Percentiles rank a stretch among this genome's conserved stretches.
phyloP scores from a whole-genome alignment of 2,888 invertebrate species.

The Temnothorax unifasciatus region DNA sequence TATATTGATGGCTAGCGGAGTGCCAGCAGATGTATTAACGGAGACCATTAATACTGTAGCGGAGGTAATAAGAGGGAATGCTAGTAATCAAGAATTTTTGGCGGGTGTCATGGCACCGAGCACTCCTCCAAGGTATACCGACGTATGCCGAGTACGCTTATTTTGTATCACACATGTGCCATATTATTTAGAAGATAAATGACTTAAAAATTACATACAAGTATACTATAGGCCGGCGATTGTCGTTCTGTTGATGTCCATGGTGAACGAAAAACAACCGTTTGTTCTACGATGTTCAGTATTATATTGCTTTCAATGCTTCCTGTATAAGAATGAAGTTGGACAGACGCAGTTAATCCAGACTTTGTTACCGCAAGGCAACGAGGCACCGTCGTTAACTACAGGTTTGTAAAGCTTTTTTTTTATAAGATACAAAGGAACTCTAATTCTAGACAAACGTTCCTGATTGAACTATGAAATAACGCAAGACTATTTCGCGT shows the following conservation, averaged over 20 bases:
- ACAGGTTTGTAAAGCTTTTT: constrained; percentile 83
- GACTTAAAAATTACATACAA: constrained; percentile 25
- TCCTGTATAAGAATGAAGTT: constrained; percentile 96
- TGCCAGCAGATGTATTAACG: constrained; percentile 98
- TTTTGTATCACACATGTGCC: not conserved
- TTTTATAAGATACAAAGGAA: constrained; percentile 1
- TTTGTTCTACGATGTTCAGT: constrained; percentile 96
- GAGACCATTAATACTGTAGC: constrained; percentile 98
- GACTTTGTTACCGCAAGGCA: constrained; percentile 95
- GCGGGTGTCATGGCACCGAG: constrained; percentile 96
- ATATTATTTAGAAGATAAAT: not conserved
- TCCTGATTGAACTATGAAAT: not conserved
- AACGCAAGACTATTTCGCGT: not conserved
- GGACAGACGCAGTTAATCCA: constrained; percentile 96
- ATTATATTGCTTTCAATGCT: constrained; percentile 98
- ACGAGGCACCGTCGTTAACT: constrained; percentile 91
- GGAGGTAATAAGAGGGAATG: constrained; percentile 96
- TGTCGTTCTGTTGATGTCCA: constrained; percentile 98
- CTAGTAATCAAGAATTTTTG: constrained; percentile 96
- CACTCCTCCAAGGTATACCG: constrained; percentile 91
- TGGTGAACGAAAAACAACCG: constrained; percentile 99
- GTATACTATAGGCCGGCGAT: constrained; percentile 92
- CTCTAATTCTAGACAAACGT: not conserved
- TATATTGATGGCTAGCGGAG: constrained; percentile 98
- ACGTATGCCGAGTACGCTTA: not conserved